Percentiles rank a stretch among this genome's conserved stretches.
These are phyloP conservation scores for Tautogolabrus adspersus DNA, from an alignment of 2,113 vertebrate genomes.

Conservation along the genomic window DNA sequence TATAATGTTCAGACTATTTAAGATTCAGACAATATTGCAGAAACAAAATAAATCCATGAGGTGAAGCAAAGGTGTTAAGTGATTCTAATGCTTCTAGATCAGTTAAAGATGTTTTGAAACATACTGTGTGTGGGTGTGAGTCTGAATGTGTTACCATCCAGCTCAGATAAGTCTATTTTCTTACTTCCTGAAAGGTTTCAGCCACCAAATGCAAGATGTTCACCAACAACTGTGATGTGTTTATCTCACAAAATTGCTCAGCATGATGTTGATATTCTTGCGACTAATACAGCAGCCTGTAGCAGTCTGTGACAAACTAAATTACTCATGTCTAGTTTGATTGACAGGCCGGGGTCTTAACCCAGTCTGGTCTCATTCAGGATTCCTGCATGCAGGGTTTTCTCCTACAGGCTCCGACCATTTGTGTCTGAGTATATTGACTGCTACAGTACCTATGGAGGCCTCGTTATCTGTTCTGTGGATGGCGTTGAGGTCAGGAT, in stretches of 20 bases:
- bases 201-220: background rate
- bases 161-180: background rate
- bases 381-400: constrained; percentile 2
- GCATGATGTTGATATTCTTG: background rate
- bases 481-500: constrained; percentile 35
- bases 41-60: background rate
- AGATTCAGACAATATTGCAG: background rate
- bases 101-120: background rate
- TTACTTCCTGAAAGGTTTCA: background rate
- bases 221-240: background rate
- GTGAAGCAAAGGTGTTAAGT: background rate
- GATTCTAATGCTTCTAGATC: background rate
- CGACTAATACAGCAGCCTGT: background rate
- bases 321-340: constrained; percentile 22
- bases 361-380: constrained; percentile 10
- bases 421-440: constrained; percentile 4
- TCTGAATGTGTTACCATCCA: background rate
- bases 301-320: background rate
- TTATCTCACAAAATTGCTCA: background rate
- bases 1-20: background rate
- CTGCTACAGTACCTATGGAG: constrained; percentile 8
- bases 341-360: constrained; percentile 10
- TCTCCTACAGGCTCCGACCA: background rate
- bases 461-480: constrained; percentile 39
- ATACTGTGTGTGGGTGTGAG: background rate